phyloP scores from a whole-genome alignment of 1,140 invertebrate genomes.

The Pteromalus puparum region DNA sequence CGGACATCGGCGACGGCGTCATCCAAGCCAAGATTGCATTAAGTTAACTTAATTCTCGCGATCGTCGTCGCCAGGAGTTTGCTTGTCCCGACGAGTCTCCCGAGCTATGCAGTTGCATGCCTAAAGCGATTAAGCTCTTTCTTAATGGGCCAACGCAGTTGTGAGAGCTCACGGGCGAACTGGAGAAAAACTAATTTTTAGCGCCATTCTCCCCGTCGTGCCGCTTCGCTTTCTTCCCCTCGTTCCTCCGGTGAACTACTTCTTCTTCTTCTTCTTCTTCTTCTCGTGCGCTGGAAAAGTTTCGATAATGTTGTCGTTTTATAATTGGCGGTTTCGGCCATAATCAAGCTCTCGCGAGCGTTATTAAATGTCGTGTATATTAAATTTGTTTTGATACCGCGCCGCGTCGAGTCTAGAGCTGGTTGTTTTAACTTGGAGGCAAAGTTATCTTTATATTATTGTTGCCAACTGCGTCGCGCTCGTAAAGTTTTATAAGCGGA shows the following conservation, averaged over 20 bases:
- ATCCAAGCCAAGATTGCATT: constrained; percentile 29
- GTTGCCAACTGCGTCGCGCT: too few species aligned
- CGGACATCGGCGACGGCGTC: constrained; percentile 8
- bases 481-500: not conserved
- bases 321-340: constrained; percentile 27
- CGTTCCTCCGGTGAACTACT: too few species aligned
- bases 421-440: constrained; percentile 5
- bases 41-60: constrained; percentile 40
- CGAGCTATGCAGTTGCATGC: constrained; percentile 32
- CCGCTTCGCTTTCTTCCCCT: not conserved
- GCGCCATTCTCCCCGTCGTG: not conserved
- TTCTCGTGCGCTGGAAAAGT: not conserved
- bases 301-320: constrained; percentile 30
- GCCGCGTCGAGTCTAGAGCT: not conserved
- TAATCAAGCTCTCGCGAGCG: constrained; percentile 14
- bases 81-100: not conserved
- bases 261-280: too few species aligned
- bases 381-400: constrained; percentile 14
- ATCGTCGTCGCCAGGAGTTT: constrained; percentile 36
- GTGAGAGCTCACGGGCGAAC: not conserved
- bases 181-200: constrained; percentile 48
- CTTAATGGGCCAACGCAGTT: constrained; percentile 9
- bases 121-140: constrained; percentile 44
- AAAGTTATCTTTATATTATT: constrained; percentile 24
- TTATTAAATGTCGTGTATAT: constrained; percentile 25